Conservation (phyloP, 92 coral and sea anemone genomes). For the Nematostella vectensis region DNA sequence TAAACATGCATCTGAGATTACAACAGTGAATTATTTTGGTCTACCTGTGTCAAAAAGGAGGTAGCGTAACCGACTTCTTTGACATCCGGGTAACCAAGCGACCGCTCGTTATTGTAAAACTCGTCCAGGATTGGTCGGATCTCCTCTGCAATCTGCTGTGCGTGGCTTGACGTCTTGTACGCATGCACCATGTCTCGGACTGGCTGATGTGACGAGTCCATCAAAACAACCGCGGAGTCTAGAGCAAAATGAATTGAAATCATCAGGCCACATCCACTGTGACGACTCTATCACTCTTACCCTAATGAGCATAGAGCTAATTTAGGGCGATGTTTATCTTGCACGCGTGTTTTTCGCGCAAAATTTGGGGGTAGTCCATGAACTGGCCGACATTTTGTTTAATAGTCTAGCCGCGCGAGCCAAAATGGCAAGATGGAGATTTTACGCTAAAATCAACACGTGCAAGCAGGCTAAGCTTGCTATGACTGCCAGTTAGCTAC, state of each 20-base stretch:
- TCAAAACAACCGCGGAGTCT: conserved; percentile 22
- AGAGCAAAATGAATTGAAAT: not conserved
- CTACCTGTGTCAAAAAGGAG: conserved; percentile 71
- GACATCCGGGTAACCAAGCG: conserved; percentile 16
- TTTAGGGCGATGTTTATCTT: no score
- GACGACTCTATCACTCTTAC: not conserved
- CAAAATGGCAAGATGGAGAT: no score
- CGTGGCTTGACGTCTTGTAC: conserved; percentile 30
- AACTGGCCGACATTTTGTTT: no score
- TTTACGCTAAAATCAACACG: no score
- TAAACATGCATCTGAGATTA: no score
- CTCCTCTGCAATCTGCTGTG: conserved; percentile 12
- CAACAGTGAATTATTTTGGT: no score
- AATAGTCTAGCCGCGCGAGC: no score
- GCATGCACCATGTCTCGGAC: conserved; percentile 21
- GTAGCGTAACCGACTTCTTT: conserved; percentile 49
- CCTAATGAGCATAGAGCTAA: no score
- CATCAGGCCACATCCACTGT: not conserved
- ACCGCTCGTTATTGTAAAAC: conserved; percentile 13
- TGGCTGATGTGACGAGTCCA: conserved; percentile 4
- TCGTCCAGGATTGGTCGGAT: conserved; percentile 44
- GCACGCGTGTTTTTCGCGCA: no score
- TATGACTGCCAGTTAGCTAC: no score
- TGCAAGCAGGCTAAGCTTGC: no score
- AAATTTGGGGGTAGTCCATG: no score